These are phyloP conservation scores for Drosophila sechellia DNA, from an alignment of 1,140 invertebrate genomes.

Conservation along the genomic window DNA sequence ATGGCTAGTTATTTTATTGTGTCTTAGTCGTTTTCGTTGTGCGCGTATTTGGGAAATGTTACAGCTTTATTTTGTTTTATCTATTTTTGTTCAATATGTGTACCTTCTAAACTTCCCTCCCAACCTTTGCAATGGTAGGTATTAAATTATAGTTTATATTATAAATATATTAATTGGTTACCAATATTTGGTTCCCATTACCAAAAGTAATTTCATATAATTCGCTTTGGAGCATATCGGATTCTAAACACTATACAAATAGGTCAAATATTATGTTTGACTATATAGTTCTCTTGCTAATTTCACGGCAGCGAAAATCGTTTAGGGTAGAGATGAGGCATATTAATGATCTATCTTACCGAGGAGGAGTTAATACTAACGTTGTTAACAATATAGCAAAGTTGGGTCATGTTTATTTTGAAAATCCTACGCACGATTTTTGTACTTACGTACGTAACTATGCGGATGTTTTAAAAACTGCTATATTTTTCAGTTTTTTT, in stretches of 20 bases:
- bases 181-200: too few species aligned
- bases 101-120: constrained; percentile 95
- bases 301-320: constrained; percentile 93
- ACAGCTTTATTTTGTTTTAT: constrained; percentile 91
- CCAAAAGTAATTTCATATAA: too few species aligned
- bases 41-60: constrained; percentile 94
- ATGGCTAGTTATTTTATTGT: constrained; percentile 93
- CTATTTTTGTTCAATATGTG: constrained; percentile 95
- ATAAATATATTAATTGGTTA: too few species aligned
- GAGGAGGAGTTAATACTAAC: constrained; percentile 87
- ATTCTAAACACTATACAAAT: constrained; percentile 7
- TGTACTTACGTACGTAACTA: constrained; percentile 86
- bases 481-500: constrained; percentile 93
- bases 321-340: constrained; percentile 91
- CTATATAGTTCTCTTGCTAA: constrained; percentile 94
- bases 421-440: constrained; percentile 93
- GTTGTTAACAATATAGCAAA: constrained; percentile 88
- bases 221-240: constrained; percentile 15
- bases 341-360: constrained; percentile 86
- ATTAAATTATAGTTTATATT: not conserved
- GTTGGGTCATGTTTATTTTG: constrained; percentile 86
- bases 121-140: constrained; percentile 89
- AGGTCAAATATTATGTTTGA: constrained; percentile 93
- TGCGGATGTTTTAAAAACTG: constrained; percentile 94
- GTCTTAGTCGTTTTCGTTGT: constrained; percentile 87